These are phyloP conservation scores for Rousettus madagascariensis DNA, from an alignment of 2,797 vertebrate genomes.

Conservation along the genomic window DNA sequence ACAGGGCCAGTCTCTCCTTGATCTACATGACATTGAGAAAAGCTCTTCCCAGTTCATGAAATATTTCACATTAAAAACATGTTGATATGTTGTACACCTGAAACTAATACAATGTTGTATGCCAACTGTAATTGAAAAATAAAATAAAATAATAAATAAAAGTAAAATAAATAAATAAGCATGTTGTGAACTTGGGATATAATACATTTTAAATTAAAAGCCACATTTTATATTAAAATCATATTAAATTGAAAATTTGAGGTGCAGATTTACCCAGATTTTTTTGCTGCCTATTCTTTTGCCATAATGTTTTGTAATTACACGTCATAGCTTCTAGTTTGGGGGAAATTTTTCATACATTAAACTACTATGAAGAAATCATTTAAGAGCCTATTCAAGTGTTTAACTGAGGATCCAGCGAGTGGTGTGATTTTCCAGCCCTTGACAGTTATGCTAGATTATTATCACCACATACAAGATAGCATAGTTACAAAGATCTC, in stretches of 20 bases:
- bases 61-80: slow-evolving; percentile 4
- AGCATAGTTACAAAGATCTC: slow-evolving; percentile 3
- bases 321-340: neutral
- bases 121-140: too few species aligned
- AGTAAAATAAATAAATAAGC: too few species aligned
- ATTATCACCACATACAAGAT: neutral
- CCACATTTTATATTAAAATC: slow-evolving; percentile 6
- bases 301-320: neutral
- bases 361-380: slow-evolving; percentile 4
- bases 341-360: neutral
- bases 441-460: neutral
- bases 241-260: neutral
- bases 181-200: neutral
- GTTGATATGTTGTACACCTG: neutral
- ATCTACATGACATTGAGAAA: neutral
- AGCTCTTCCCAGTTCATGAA: neutral
- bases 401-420: neutral
- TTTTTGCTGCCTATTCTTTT: neutral
- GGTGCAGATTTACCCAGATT: neutral
- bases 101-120: too few species aligned
- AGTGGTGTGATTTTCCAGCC: neutral
- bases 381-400: neutral
- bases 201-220: slow-evolving; percentile 40
- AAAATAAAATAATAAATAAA: too few species aligned
- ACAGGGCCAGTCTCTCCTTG: neutral